These are phyloP conservation scores for Salpingus planirostris DNA, from an alignment of 2,888 invertebrate genomes.

Conservation along the genomic window DNA sequence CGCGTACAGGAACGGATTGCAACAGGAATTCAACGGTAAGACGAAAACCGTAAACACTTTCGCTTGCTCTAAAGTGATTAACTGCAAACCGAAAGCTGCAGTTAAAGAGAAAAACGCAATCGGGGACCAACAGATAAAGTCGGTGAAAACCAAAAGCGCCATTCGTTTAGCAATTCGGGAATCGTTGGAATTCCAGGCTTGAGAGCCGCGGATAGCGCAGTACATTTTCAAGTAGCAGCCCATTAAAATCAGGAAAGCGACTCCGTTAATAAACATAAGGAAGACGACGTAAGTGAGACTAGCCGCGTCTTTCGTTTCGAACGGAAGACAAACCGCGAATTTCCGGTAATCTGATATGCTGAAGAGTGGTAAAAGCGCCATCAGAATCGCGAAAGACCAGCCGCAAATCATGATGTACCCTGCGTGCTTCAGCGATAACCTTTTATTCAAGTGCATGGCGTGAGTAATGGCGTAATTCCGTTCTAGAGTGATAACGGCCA, in stretches of 20 bases:
- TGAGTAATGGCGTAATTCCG: slow-evolving; percentile 95
- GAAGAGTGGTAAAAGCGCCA: slow-evolving; percentile 82
- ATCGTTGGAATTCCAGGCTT: slow-evolving; percentile 96
- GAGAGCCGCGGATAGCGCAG: slow-evolving; percentile 92
- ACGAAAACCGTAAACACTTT: slow-evolving; percentile 95
- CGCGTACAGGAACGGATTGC: slow-evolving; percentile 96
- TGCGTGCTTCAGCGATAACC: slow-evolving; percentile 83
- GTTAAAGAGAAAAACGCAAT: slow-evolving; percentile 93
- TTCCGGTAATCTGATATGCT: slow-evolving; percentile 93
- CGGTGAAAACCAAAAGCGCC: slow-evolving; percentile 94
- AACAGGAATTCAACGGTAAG: slow-evolving; percentile 91
- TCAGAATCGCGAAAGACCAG: slow-evolving; percentile 82
- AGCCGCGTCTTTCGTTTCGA: slow-evolving; percentile 69
- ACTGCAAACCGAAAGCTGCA: slow-evolving; percentile 82
- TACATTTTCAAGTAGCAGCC: slow-evolving; percentile 97
- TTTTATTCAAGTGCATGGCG: slow-evolving; percentile 93
- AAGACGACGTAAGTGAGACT: slow-evolving; percentile 85
- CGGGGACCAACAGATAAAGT: slow-evolving; percentile 97
- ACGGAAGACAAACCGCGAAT: slow-evolving; percentile 94
- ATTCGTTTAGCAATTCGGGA: slow-evolving; percentile 92
- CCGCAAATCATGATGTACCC: slow-evolving; percentile 86
- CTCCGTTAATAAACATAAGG: slow-evolving; percentile 83
- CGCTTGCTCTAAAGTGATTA: slow-evolving; percentile 89
- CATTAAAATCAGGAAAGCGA: slow-evolving; percentile 90
- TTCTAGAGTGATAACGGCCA: slow-evolving; percentile 93